Evolutionary conservation across 2,797 vertebrate species (phyloP).

Genomic region (Enteromius unitaeniatus): DNA sequence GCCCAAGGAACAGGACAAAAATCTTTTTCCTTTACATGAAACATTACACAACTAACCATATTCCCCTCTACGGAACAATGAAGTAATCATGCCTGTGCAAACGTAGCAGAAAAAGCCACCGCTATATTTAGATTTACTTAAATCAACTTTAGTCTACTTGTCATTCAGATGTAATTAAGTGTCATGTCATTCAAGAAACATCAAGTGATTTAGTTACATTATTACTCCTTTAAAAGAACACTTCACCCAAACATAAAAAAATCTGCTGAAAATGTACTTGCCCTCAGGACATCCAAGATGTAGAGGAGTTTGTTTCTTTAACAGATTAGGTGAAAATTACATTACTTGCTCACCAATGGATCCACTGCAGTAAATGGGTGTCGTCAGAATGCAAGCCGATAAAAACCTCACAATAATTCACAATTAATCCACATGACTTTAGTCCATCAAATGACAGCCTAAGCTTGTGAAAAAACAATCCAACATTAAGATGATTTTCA

Average conservation of each 20-base stretch:
- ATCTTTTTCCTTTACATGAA: conserved; percentile 15
- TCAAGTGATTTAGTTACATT: not conserved
- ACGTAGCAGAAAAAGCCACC: not conserved
- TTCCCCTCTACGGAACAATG: conserved; percentile 34
- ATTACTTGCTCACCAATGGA: not conserved
- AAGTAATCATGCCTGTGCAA: conserved; percentile 28
- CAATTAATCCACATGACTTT: not conserved
- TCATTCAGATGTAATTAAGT: not conserved
- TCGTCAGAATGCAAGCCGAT: not conserved
- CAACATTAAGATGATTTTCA: not conserved
- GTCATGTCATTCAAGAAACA: not conserved
- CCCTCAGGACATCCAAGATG: not conserved
- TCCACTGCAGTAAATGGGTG: not conserved
- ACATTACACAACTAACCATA: conserved; percentile 35
- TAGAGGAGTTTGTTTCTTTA: not conserved
- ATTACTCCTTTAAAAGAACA: not conserved
- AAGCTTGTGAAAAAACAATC: not conserved
- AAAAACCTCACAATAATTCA: not conserved
- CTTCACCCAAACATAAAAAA: not conserved
- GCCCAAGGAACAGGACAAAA: not conserved
- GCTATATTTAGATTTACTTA: conserved; percentile 7
- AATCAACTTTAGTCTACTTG: not conserved
- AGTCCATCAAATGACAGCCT: not conserved
- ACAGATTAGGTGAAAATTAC: not conserved
- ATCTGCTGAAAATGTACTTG: not conserved